A percentile compares a stretch with the other conserved stretches of the same genome.
Conservation (phyloP, 1,140 invertebrate genomes). For the Stenopsyche tienmushanensis region DNA sequence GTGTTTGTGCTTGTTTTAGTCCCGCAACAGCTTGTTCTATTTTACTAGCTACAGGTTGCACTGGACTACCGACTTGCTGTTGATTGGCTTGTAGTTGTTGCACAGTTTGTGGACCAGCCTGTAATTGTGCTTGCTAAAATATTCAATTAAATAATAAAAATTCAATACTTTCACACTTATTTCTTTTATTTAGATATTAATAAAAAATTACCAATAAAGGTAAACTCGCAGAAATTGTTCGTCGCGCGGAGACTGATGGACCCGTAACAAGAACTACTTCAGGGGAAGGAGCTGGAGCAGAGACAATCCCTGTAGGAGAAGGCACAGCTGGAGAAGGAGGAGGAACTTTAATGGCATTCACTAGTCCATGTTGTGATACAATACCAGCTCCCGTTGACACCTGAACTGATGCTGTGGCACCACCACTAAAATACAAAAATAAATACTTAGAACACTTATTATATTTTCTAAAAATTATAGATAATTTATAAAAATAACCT, state of each 20-base stretch:
- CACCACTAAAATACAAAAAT: slow-evolving; percentile 13
- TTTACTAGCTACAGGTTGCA: slow-evolving; percentile 38
- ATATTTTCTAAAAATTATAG: background rate
- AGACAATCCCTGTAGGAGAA: slow-evolving; percentile 11
- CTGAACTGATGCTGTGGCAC: slow-evolving; percentile 8
- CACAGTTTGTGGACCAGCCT: slow-evolving; percentile 46
- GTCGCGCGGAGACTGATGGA: background rate
- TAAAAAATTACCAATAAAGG: slow-evolving; percentile 10
- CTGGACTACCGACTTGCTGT: slow-evolving; percentile 41
- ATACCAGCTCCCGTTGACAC: background rate
- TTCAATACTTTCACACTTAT: background rate
- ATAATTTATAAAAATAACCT: slow-evolving; percentile 16
- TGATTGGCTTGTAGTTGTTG: slow-evolving; percentile 42
- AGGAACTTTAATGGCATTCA: slow-evolving; percentile 9
- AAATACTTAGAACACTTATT: too few relatives aligned
- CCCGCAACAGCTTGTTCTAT: slow-evolving; percentile 17
- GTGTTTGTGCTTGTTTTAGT: slow-evolving; percentile 17
- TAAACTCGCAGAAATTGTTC: slow-evolving; percentile 19
- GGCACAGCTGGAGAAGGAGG: slow-evolving; percentile 15
- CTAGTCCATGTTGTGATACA: slow-evolving; percentile 18
- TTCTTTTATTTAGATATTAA: background rate
- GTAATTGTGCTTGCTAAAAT: slow-evolving; percentile 52
- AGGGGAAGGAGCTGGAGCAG: slow-evolving; percentile 23
- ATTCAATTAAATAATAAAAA: background rate
- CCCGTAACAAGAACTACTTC: slow-evolving; percentile 26